These are phyloP conservation scores for Beroe ovata DNA, from an alignment of 37 sponge, comb jelly and placozoan genomes.

Conservation along the genomic window DNA sequence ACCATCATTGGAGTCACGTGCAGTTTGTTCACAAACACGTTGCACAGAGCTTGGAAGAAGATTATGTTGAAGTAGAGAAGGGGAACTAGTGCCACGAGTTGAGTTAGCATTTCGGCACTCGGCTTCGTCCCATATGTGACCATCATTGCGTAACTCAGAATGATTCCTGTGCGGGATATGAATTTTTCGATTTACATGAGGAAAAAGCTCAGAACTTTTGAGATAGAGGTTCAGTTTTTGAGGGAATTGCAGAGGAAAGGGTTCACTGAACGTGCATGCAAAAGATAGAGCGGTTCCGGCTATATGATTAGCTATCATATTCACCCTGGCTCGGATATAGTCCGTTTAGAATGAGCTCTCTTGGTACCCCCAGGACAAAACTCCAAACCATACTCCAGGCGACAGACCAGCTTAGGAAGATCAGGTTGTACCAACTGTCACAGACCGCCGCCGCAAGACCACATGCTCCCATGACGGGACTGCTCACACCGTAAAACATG, in stretches of 20 bases:
- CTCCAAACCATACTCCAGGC: constrained; percentile 64
- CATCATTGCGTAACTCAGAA: constrained; percentile 40
- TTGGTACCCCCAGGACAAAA: constrained; percentile 37
- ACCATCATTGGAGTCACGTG: constrained; percentile 60
- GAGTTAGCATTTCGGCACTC: neutral
- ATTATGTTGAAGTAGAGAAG: constrained; percentile 60
- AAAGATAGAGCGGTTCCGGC: no score
- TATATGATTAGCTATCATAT: no score
- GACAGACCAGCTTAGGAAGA: constrained; percentile 43
- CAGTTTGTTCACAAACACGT: constrained; percentile 26
- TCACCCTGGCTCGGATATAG: constrained; percentile 45
- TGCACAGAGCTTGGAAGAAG: constrained; percentile 58
- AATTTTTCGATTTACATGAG: no score
- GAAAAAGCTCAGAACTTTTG: no score
- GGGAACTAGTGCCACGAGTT: constrained; percentile 2
- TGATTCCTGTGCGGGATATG: constrained; percentile 1
- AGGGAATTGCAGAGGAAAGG: no score
- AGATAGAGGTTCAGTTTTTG: no score
- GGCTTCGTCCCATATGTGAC: constrained; percentile 4
- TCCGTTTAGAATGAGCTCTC: constrained; percentile 41
- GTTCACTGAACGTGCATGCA: no score
- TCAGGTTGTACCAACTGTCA: constrained; percentile 31
- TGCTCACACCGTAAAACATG: constrained; percentile 33
- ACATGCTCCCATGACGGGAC: constrained; percentile 29
- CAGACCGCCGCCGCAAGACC: neutral